A percentile compares a stretch with the other conserved stretches of the same genome.
phyloP scores from a whole-genome alignment of 2,113 vertebrate species.

The Syngnathus typhle region DNA sequence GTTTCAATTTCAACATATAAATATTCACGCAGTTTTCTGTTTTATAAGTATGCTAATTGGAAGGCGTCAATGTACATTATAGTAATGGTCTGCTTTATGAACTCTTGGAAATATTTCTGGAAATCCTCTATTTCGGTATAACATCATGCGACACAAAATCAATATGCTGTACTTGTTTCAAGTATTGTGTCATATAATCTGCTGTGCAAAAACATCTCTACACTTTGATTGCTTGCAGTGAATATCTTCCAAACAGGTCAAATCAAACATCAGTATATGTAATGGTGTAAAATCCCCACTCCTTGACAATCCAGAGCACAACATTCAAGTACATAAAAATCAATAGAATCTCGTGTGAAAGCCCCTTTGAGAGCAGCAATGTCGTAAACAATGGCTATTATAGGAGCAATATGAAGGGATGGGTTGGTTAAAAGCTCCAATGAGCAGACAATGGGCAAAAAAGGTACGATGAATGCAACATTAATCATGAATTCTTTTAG shows the following conservation, averaged over 20 bases:
- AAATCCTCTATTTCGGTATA: constrained; percentile 5
- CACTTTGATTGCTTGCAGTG: constrained; percentile 16
- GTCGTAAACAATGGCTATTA: constrained; percentile 69
- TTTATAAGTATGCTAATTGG: not conserved
- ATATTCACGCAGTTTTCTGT: not conserved
- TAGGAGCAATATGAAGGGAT: constrained; percentile 34
- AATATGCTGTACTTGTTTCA: not conserved
- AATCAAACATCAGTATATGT: constrained; percentile 43
- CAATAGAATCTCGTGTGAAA: constrained; percentile 46
- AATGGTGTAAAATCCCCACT: constrained; percentile 34
- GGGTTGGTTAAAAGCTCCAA: constrained; percentile 41
- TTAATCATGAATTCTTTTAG: constrained; percentile 72
- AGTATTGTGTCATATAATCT: not conserved
- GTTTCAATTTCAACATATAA: too few relatives aligned
- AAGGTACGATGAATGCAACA: constrained; percentile 70
- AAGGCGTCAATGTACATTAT: not conserved
- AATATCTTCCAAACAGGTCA: constrained; percentile 26
- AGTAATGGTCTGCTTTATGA: not conserved
- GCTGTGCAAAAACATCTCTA: not conserved
- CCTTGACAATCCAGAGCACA: constrained; percentile 55
- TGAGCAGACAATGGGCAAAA: constrained; percentile 62
- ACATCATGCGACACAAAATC: constrained; percentile 4
- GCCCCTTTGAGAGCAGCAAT: constrained; percentile 51
- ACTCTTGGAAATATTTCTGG: not conserved
- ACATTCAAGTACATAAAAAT: constrained; percentile 61